Evolutionary conservation across 2,888 invertebrate genomes (phyloP), one percentile per base, ranked within the genome.

Genomic region (Trypoxylon attenuatum): DNA sequence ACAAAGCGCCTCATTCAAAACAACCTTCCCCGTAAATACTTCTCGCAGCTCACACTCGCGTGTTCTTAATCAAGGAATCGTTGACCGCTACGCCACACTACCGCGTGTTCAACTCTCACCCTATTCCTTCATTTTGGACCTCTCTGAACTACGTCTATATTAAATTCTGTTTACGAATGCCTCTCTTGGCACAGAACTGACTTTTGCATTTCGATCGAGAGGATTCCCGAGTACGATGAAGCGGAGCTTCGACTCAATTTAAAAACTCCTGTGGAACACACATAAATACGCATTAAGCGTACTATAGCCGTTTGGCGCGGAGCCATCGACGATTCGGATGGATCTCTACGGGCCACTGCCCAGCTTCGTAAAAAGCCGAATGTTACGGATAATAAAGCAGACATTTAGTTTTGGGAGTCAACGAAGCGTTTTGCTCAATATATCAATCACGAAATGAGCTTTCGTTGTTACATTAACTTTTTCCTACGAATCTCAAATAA

Each of bases 371-470:
- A 76, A 75, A 76, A 73, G 81, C 80, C 81, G 81, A 84, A 81
- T 82, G 83, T 84, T 82, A 81, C 82, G 82, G 84, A 84, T 83
- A 83, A 85, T 84, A 84, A 85, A 83, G 82, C 80, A 78, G 82
- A 80, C 81, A 83, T 82, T 82, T 81, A 78, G 78, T 77, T 76
- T 70, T 67, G 70, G 78, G 78, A 82, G 81, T 80, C 79, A 82
- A 81, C 81, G 77, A 79, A 76, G 72, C 71, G 62, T 66, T 67
- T 72, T 74, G 80, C 81, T 84, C 83, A 81, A 83, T 84, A 73
- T 73, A 76, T 78, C 79, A 79, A 82, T 84, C 79, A 79, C n/a
- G n/a, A n/a, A n/a, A n/a, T n/a, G n/a, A n/a, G n/a, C n/a, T n/a
- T n/a, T n/a, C n/a, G n/a, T n/a, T n/a, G n/a, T n/a, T n/a, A n/a